Evolutionary conservation across 2,797 vertebrate genomes (phyloP).

Genomic region (Hyperoplus lanceolatus): DNA sequence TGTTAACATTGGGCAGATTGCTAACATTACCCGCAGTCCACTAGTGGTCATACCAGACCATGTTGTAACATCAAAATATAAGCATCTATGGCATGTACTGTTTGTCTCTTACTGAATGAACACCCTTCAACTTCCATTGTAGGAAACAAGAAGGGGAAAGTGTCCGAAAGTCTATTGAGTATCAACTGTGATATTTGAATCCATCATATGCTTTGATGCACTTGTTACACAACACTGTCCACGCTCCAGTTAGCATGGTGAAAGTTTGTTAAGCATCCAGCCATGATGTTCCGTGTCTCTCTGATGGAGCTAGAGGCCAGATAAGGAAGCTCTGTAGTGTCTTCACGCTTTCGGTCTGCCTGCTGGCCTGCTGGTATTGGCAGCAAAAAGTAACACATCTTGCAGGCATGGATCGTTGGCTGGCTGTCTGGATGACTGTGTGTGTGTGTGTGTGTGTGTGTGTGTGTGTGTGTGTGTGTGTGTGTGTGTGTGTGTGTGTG

Average conservation of each 20-base stretch:
- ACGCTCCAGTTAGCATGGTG: slow-evolving; percentile 11
- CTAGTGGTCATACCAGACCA: not conserved
- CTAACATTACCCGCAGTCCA: not conserved
- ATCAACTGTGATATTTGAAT: slow-evolving; percentile 17
- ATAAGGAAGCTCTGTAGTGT: slow-evolving; percentile 58
- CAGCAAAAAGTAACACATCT: slow-evolving; percentile 73
- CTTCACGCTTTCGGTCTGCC: slow-evolving; percentile 49
- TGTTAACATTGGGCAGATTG: not conserved
- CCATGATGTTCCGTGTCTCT: slow-evolving; percentile 35
- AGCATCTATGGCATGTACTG: no score
- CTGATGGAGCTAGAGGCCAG: slow-evolving; percentile 42
- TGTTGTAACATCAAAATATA: not conserved
- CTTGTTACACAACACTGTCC: not conserved
- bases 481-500: slow-evolving; percentile 7
- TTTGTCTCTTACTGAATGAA: not conserved
- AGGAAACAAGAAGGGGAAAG: not conserved
- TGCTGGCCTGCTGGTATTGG: slow-evolving; percentile 70
- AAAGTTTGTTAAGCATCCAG: not conserved
- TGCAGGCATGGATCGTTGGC: slow-evolving; percentile 64
- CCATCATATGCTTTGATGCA: slow-evolving; percentile 14
- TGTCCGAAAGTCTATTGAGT: not conserved
- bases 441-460: not conserved
- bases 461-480: slow-evolving; percentile 7
- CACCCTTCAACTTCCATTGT: not conserved
- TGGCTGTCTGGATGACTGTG: slow-evolving; percentile 48